A percentile compares a stretch with the other conserved stretches of the same genome.
phyloP scores from a whole-genome alignment of 2,797 vertebrate species.

The Xiphophorus birchmanni region DNA sequence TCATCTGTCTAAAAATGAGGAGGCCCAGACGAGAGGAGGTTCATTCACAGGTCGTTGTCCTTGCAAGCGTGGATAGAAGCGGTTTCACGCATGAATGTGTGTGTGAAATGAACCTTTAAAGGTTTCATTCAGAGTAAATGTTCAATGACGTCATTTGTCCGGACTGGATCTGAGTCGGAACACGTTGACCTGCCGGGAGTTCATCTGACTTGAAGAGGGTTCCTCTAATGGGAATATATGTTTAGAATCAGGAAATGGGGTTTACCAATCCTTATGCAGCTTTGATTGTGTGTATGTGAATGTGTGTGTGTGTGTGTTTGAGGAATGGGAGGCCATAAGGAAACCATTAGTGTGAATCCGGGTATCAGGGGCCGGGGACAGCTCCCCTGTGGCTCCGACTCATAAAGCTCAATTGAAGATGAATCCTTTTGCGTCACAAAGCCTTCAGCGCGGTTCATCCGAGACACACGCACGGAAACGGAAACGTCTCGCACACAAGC shows the following conservation, averaged over 20 bases:
- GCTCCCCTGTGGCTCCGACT: constrained; percentile 58
- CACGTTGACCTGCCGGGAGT: background rate
- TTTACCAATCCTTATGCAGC: constrained; percentile 62
- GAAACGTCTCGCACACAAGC: constrained; percentile 22
- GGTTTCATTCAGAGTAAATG: background rate
- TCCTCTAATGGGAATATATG: constrained; percentile 2
- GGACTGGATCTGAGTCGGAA: background rate
- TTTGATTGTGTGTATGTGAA: background rate
- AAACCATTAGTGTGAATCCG: constrained; percentile 83
- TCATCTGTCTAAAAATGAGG: constrained; percentile 77
- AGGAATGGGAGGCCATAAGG: constrained; percentile 80
- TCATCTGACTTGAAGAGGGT: background rate
- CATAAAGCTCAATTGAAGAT: constrained; percentile 69
- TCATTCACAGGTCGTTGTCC: constrained; percentile 84
- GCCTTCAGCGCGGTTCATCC: constrained; percentile 41
- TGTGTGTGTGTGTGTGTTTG: constrained; percentile 77
- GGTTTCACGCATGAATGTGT: background rate
- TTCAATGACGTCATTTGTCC: background rate
- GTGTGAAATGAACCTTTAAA: background rate
- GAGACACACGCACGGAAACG: constrained; percentile 22
- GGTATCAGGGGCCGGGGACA: constrained; percentile 63
- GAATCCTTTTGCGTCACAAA: constrained; percentile 61
- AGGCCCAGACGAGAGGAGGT: constrained; percentile 83
- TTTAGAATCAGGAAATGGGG: constrained; percentile 72
- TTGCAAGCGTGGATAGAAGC: constrained; percentile 70